Base-by-base conservation (phyloP, 2,888 invertebrate genomes). In the Escarpia spicata region DNA sequence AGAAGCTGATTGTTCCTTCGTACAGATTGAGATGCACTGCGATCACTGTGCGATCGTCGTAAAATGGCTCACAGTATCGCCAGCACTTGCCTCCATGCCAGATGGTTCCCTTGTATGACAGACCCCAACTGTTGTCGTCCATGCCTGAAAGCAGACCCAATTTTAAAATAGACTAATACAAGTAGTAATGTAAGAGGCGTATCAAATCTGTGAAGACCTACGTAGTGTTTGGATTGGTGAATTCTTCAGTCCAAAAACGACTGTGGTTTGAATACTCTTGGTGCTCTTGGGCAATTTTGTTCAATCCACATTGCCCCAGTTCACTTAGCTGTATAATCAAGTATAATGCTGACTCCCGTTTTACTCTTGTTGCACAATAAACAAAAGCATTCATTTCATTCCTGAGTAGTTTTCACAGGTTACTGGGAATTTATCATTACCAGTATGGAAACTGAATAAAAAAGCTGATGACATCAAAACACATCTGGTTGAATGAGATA, bases 121-220 rank as follows among this genome's bases (percentile, higher is more conserved):
- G 93, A 1, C 95, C 96, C 96, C 96, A 96, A 92, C 95, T 95
- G 15, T 95, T 94, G 6, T 93, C 92, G 92, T 96, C 95, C 92
- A 93, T 92, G 93, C 95, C 95, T 95, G 94, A 43, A 93, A 92
- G 43, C 12, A 91, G 37, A 60, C 37, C 0, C 19, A 60, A 60
- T 1, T 12, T 60, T 75, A 1, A 52, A 52, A 52, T 52, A 52
- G 75, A 75, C n/a, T 75, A 26, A 26, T 75, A 75, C 19, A 75
- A 26, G 75, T 26, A 3, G 0, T 75, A 75, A 52, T 15, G 52
- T 52, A 52, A 9, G 52, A 52, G 52, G 26, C 26, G n/a, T 75
- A 26, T 26, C 75, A 75, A 19, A 75, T 75, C 75, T 26, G 26
- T 75, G 75, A 75, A 6, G 15, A 75, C 19, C 75, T 19, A 26